Base-by-base conservation (phyloP, 2,113 vertebrate species). In the Gasterosteus aculeatus region DNA sequence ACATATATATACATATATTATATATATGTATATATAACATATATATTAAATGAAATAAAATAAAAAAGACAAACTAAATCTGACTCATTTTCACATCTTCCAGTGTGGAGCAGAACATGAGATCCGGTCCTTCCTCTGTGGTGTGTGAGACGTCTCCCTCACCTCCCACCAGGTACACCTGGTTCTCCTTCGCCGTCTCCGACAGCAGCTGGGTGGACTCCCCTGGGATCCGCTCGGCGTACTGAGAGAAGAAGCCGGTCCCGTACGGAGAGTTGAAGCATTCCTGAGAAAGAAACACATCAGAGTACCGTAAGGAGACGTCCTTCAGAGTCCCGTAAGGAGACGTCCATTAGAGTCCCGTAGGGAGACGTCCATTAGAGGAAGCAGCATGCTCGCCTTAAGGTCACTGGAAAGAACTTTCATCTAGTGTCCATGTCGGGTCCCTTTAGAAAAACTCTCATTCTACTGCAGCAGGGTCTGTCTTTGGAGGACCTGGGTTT, bases 191-290 rank as follows among this genome's bases (percentile, higher is more conserved):
- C 7, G 98, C 97, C 35, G 93, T 83, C 88, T 96, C 95, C 8
- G 97, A 95, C 85, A 99, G 93, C 88, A 95, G 84, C 82, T 94
- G 91, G 4, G 95, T 96, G 0, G 96, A 96, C 79, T 97, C 95
- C 29, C 97, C 98, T 4, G 98, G 97, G 85, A 99, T 98, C 90
- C 92, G 95, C 92, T 99, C 98, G 0, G 97, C 96, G 54, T 98
- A 97, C 1, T 94, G 83, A 15, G 94, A 85, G 71, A 99, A 99
- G 87, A 95, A 98, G 0, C 92, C 85, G 0, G 95, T 96, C 71
- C 98, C 96, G 84, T 99, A 99, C 0, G 98, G 97, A 88, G 95
- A 98, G 89, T 99, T 99, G 93, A 98, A 99, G 78, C 97, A 99
- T 81, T 99, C 98, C 97, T 99, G 79, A 11, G 41, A 12, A 42